Conservation (phyloP, 2,888 invertebrate species). For the Furcula furcula region DNA sequence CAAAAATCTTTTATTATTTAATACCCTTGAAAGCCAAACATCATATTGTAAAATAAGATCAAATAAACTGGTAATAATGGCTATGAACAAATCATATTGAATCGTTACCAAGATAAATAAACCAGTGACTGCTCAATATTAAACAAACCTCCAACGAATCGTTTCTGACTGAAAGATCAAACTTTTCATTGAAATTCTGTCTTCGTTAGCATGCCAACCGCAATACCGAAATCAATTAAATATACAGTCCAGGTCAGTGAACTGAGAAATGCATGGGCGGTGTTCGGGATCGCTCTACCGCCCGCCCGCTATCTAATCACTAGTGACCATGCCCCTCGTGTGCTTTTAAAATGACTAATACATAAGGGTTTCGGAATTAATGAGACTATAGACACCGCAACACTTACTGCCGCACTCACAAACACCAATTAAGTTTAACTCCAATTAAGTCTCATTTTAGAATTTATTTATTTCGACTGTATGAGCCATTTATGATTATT, state of each 20-base stretch:
- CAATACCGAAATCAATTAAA: conserved; percentile 68
- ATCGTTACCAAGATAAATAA: neutral
- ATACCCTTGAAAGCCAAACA: too few relatives aligned
- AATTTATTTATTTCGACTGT: too few relatives aligned
- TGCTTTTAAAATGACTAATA: neutral
- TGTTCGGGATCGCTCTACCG: conserved; percentile 18
- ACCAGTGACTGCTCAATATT: conserved; percentile 5
- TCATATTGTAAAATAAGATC: too few relatives aligned
- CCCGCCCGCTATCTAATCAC: conserved; percentile 22
- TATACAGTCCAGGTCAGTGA: conserved; percentile 63
- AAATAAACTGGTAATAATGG: neutral
- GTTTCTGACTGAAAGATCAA: conserved; percentile 39
- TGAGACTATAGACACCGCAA: too few relatives aligned
- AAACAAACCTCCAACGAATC: conserved; percentile 9
- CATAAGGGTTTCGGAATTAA: too few relatives aligned
- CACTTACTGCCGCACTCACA: too few relatives aligned
- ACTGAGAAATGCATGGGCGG: conserved; percentile 61
- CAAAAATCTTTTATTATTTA: too few relatives aligned
- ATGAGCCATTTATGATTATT: too few relatives aligned
- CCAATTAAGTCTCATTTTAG: too few relatives aligned
- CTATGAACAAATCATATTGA: neutral
- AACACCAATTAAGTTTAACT: too few relatives aligned
- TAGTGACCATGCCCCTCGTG: conserved; percentile 11
- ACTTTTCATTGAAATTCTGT: conserved; percentile 46
- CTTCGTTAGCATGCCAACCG: conserved; percentile 49